These are phyloP conservation scores for Leguminivora glycinivorella DNA, from an alignment of 1,140 invertebrate species.

Conservation along the genomic window DNA sequence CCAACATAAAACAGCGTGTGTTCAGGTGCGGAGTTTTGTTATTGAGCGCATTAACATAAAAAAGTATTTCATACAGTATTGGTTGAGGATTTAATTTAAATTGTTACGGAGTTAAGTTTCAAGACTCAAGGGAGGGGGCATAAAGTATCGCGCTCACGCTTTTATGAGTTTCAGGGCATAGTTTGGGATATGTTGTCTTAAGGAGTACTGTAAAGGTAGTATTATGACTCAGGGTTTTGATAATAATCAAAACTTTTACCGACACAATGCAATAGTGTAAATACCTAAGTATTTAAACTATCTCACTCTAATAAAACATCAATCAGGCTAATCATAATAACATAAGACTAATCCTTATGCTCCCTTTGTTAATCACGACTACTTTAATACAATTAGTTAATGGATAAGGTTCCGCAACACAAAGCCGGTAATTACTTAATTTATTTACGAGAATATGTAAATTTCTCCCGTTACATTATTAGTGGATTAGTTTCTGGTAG, in stretches of 20 bases:
- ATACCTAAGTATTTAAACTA: too few species aligned
- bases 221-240: too few species aligned
- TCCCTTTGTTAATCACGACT: background rate
- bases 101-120: too few species aligned
- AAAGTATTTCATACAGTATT: background rate
- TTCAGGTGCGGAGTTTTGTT: constrained; percentile 1
- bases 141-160: too few species aligned
- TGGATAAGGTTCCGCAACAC: background rate
- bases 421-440: constrained; percentile 11
- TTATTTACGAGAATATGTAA: constrained; percentile 1
- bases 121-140: too few species aligned
- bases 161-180: too few species aligned
- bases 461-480: constrained; percentile 6
- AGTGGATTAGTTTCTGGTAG: constrained; percentile 11
- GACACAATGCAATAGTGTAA: too few species aligned
- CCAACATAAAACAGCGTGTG: background rate
- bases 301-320: too few species aligned
- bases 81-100: too few species aligned
- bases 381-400: constrained; percentile 1
- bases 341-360: background rate
- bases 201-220: too few species aligned
- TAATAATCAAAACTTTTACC: too few species aligned
- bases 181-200: too few species aligned
- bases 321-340: background rate
- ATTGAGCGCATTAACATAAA: background rate